Conservation (phyloP, 2,113 vertebrate genomes). For the Channa maculata region DNA sequence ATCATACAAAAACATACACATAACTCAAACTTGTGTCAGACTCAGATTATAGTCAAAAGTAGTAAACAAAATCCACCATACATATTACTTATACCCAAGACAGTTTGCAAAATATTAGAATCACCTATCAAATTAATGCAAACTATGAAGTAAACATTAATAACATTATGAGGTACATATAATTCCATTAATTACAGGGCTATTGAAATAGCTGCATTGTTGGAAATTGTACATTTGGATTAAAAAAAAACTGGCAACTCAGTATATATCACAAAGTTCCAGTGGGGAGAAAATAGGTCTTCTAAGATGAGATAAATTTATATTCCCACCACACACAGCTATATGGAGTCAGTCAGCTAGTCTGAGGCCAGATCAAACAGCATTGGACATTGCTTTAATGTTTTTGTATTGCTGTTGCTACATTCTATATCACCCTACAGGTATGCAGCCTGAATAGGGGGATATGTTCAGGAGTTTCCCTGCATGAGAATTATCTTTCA, state of each 20-base stretch:
- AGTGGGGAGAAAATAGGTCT: constrained; percentile 27
- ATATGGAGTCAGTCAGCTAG: constrained; percentile 37
- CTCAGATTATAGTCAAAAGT: no score
- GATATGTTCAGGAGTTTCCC: neutral
- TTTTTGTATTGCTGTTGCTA: constrained; percentile 51
- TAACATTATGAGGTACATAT: neutral
- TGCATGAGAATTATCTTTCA: neutral
- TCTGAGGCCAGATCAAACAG: constrained; percentile 67
- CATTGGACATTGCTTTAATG: constrained; percentile 59
- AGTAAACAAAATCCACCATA: no score
- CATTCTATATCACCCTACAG: constrained; percentile 43
- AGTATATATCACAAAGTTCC: neutral
- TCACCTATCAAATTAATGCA: no score
- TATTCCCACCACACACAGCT: constrained; percentile 61
- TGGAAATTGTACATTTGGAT: neutral
- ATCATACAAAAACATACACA: no score
- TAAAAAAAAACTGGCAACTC: constrained; percentile 11
- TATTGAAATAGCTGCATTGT: neutral
- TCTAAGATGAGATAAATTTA: constrained; percentile 40
- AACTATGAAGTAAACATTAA: no score
- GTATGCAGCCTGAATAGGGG: neutral
- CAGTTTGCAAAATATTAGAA: no score
- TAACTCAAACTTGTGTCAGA: no score
- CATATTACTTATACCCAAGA: no score
- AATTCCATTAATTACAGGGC: neutral